Percentiles rank a stretch among this genome's conserved stretches.
These are phyloP conservation scores for Ips nitidus DNA, from an alignment of 1,140 invertebrate species.

Conservation along the genomic window DNA sequence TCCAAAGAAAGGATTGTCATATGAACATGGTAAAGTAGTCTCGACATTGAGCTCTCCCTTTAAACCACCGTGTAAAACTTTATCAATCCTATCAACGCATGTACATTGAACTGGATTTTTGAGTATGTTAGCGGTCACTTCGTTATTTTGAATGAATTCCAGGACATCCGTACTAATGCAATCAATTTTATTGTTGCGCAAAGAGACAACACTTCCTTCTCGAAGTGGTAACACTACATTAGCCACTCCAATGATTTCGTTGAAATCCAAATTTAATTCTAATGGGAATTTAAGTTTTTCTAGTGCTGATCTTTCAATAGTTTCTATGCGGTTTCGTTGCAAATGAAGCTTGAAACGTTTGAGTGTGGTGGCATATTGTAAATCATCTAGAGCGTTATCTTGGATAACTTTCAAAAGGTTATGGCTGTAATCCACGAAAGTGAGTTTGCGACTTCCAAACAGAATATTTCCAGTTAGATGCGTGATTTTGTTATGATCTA, in stretches of 20 bases:
- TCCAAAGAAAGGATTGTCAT: not conserved
- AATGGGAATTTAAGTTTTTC: slow-evolving; percentile 17
- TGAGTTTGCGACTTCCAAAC: slow-evolving; percentile 17
- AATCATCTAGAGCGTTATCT: slow-evolving; percentile 17
- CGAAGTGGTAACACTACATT: slow-evolving; percentile 11
- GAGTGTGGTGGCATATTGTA: slow-evolving; percentile 5
- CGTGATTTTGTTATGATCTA: slow-evolving; percentile 38
- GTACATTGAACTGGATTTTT: slow-evolving; percentile 38
- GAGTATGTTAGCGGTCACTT: slow-evolving; percentile 16
- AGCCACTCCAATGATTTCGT: slow-evolving; percentile 5
- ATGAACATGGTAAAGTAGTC: slow-evolving; percentile 10
- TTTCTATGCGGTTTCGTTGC: slow-evolving; percentile 23
- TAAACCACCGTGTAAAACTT: slow-evolving; percentile 7
- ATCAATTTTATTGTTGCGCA: slow-evolving; percentile 26
- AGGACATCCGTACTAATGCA: slow-evolving; percentile 35
- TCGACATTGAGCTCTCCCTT: slow-evolving; percentile 17
- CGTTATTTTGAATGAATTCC: slow-evolving; percentile 15
- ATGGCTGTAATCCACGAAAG: slow-evolving; percentile 23
- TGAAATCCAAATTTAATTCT: slow-evolving; percentile 28
- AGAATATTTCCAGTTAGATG: slow-evolving; percentile 27
- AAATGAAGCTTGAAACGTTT: slow-evolving; percentile 16
- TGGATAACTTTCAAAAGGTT: slow-evolving; percentile 18
- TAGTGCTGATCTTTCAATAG: slow-evolving; percentile 11
- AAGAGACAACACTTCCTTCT: slow-evolving; percentile 29
- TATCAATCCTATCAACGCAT: slow-evolving; percentile 29